These are phyloP conservation scores for Arenicola marina DNA, from an alignment of 2,888 invertebrate species.

Conservation along the genomic window DNA sequence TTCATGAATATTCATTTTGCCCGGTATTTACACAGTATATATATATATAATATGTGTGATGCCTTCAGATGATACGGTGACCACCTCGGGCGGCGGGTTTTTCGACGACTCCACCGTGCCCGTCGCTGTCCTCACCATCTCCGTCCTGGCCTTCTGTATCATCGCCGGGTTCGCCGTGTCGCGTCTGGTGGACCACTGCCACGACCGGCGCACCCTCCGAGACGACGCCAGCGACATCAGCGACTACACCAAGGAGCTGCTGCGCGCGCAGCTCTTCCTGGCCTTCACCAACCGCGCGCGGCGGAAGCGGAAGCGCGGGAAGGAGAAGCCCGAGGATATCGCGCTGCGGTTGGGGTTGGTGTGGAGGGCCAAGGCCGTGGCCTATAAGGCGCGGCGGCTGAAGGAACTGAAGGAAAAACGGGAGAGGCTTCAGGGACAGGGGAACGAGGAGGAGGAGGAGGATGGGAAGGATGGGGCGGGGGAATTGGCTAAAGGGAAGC, in stretches of 20 bases:
- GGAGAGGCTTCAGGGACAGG: background rate
- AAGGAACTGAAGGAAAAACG: background rate
- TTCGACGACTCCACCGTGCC: constrained; percentile 11
- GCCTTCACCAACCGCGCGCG: background rate
- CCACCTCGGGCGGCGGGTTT: no score
- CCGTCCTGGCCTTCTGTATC: constrained; percentile 34
- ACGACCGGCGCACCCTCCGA: constrained; percentile 33
- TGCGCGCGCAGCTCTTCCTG: constrained; percentile 11
- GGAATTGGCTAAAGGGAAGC: background rate
- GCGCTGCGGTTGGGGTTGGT: background rate
- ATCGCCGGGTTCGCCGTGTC: constrained; percentile 42
- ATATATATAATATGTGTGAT: no score
- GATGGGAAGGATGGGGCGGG: background rate
- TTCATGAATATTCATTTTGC: no score
- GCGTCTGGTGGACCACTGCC: constrained; percentile 41
- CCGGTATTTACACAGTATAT: no score
- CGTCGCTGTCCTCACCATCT: constrained; percentile 21
- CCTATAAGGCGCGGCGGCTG: background rate
- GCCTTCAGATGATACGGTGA: no score
- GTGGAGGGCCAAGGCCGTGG: background rate
- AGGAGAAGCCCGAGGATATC: background rate
- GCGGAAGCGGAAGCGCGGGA: background rate
- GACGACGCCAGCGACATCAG: constrained; percentile 48
- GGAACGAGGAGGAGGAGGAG: background rate
- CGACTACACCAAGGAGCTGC: constrained; percentile 33